Evolutionary conservation across 35 echinoderm and acorn worm genomes (phyloP), one percentile per base, ranked within the genome.

Genomic region (Apostichopus parvimensis): DNA sequence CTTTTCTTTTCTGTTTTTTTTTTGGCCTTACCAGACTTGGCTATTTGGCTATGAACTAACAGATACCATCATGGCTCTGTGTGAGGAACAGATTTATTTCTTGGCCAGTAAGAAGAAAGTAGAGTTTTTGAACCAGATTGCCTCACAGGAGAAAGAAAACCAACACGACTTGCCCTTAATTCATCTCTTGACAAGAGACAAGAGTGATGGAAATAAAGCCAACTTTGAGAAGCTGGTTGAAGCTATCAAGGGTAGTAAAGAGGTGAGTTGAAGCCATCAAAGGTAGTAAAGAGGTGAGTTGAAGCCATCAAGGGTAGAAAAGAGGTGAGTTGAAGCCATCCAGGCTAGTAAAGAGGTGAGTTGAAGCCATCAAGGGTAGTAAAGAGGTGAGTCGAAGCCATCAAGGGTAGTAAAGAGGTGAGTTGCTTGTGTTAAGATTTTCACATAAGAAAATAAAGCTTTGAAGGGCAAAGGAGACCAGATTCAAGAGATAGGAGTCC

Each of bases 81-180:
- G 96, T 78, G 91, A 95, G 87, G 73, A 89, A 22, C 90, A 98
- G 53, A 94, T 98, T 53, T 95, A 90, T 90, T 98, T 98, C 94
- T 61, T 98, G 78, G 96, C 96, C 24, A 95, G 94, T 84, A 98
- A 98, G 86, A 98, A 98, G 87, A 98, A 98, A 76, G 92, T 98
- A 34, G 92, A 98, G 54, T 98, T 98, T 73, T 92, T 95, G 77
- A 93, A 92, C 4, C 94, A 95, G 91, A 86, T 98, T 54, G 86
- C 94, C 1, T 92, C 96, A 6, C 81, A 87, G 52, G 96, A 98
- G 73, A 98, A 98, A 60, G 94, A 98, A 76, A 98, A 98, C 79
- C 89, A 95, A 90, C 93, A 98, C 54, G 94, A 93, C 6, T 78
- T 98, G n/a, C 94, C 96, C 2, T 10, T 79, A 77, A 98, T 98